phyloP scores from a whole-genome alignment of 64 coral and sea anemone species.

The Porites lutea region DNA sequence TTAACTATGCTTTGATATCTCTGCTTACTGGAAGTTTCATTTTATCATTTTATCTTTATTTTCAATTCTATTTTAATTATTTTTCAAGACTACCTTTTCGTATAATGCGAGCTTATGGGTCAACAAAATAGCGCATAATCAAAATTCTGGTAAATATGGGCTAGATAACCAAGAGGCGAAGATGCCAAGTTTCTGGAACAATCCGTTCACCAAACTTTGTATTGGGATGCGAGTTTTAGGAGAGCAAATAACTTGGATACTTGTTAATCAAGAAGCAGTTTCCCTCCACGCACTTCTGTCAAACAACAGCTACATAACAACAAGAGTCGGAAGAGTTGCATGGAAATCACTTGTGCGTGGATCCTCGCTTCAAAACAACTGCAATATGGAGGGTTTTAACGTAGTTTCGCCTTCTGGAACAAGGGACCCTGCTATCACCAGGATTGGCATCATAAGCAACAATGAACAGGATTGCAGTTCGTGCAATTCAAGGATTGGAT shows the following conservation, averaged over 20 bases:
- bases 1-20: too few species aligned
- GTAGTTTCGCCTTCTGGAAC: not conserved
- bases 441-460: constrained; percentile 39
- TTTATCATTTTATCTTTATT: not conserved
- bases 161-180: constrained; percentile 26
- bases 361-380: constrained; percentile 17
- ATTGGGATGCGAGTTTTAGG: constrained; percentile 45
- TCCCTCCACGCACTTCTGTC: constrained; percentile 18
- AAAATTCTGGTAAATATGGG: not conserved
- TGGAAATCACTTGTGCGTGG: constrained; percentile 27
- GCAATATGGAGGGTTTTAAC: constrained; percentile 59
- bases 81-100: constrained; percentile 15
- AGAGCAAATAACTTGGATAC: not conserved
- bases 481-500: constrained; percentile 40
- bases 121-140: not conserved
- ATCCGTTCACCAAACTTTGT: constrained; percentile 32
- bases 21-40: too few species aligned
- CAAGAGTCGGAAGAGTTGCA: not conserved
- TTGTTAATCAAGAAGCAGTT: not conserved
- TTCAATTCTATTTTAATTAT: not conserved
- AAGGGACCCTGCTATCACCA: not conserved
- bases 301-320: not conserved
- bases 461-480: constrained; percentile 19
- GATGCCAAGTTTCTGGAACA: constrained; percentile 25
- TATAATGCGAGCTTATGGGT: constrained; percentile 22